Evolutionary conservation across 1,140 invertebrate genomes (phyloP).

Genomic region (Drosophila leontia): DNA sequence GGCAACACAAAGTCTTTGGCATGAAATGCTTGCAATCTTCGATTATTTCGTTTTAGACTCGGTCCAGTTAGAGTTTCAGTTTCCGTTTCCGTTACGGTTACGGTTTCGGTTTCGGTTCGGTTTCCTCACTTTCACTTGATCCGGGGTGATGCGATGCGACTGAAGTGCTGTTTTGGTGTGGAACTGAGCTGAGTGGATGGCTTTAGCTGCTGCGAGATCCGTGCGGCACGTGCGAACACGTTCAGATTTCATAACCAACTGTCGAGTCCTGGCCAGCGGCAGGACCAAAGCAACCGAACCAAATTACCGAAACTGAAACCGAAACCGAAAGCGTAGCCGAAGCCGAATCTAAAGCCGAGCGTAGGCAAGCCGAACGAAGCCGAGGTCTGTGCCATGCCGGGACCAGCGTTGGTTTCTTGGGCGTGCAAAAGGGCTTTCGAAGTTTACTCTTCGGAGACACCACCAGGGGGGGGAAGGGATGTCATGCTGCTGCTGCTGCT

Average conservation of each 20-base stretch:
- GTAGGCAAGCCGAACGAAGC: not conserved
- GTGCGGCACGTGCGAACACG: constrained; percentile 81
- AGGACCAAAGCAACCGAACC: constrained; percentile 25
- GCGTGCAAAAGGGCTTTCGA: constrained; percentile 57
- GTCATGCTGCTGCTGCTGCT: not conserved
- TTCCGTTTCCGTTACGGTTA: not conserved
- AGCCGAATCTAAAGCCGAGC: constrained; percentile 1
- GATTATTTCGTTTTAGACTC: not conserved
- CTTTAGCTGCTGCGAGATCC: constrained; percentile 73
- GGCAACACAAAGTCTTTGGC: constrained; percentile 29
- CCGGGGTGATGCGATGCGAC: constrained; percentile 46
- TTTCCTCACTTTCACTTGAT: constrained; percentile 34
- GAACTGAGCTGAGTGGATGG: constrained; percentile 55
- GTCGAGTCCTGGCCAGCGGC: constrained; percentile 59
- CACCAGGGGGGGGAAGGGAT: not conserved
- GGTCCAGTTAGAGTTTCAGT: not conserved
- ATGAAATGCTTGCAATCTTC: constrained; percentile 32
- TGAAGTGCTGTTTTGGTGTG: constrained; percentile 42
- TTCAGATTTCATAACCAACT: constrained; percentile 82
- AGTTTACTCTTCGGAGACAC: constrained; percentile 37
- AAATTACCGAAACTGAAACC: constrained; percentile 9
- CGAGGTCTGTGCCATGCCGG: not conserved
- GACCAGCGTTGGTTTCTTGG: constrained; percentile 12
- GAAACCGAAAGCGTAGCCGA: not conserved
- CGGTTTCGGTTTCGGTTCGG: constrained; percentile 8